phyloP scores from a whole-genome alignment of 30 jellyfish, hydroid and myxozoan species.

The Clytia hemisphaerica region DNA sequence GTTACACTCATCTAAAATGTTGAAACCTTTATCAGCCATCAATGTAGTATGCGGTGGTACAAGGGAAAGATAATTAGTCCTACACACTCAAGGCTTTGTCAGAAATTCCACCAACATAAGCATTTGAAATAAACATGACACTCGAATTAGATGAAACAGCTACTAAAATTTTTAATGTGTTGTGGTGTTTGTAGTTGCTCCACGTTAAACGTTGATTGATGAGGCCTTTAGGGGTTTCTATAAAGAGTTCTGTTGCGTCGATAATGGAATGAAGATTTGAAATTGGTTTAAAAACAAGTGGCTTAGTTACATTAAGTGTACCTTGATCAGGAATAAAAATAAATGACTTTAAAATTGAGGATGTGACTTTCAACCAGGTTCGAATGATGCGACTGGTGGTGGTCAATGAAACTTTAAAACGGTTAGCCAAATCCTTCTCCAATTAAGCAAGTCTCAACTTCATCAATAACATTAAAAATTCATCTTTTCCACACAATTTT shows the following conservation, averaged over 20 bases:
- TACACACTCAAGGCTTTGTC: slow-evolving; percentile 8
- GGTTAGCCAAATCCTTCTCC: no score
- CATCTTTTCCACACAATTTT: no score
- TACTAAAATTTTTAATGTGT: slow-evolving; percentile 13
- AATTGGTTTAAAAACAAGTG: not conserved
- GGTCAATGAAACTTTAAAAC: no score
- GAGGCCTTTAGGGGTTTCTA: slow-evolving; percentile 28
- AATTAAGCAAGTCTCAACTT: no score
- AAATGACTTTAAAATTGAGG: no score
- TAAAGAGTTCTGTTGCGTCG: slow-evolving; percentile 24
- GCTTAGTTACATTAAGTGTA: no score
- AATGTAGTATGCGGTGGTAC: slow-evolving; percentile 7
- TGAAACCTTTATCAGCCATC: slow-evolving; percentile 36
- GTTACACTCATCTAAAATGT: slow-evolving; percentile 17
- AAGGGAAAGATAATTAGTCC: slow-evolving; percentile 3
- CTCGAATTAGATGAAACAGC: slow-evolving; percentile 36
- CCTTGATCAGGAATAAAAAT: no score
- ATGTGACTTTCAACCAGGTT: no score
- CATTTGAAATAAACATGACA: slow-evolving; percentile 10
- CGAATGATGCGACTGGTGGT: no score
- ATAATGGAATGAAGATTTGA: slow-evolving; percentile 22
- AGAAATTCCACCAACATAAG: slow-evolving; percentile 14
- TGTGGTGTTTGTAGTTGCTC: slow-evolving; percentile 39
- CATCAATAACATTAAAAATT: no score
- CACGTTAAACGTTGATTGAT: slow-evolving; percentile 3